Conservation (phyloP, 2,888 invertebrate species). For the Drosophila imparisetae region DNA sequence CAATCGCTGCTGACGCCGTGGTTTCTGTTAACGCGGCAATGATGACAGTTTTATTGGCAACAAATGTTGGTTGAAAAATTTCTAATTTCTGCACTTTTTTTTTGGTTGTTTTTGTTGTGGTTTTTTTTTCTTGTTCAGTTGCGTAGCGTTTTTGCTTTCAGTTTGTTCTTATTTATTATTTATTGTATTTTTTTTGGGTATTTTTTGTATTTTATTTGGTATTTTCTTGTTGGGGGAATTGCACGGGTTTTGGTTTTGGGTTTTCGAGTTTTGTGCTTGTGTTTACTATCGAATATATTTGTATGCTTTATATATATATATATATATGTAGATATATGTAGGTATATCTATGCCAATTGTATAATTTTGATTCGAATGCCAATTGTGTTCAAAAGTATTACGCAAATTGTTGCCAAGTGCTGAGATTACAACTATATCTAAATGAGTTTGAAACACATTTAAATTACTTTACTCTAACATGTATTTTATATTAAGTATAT, state of each 20-base stretch:
- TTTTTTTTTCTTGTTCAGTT: constrained; percentile 21
- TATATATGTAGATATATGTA: neutral
- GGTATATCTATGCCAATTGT: constrained; percentile 59
- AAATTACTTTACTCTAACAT: constrained; percentile 32
- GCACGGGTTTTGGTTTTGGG: constrained; percentile 66
- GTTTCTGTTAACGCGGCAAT: constrained; percentile 82
- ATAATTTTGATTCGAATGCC: constrained; percentile 53
- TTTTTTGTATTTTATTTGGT: constrained; percentile 46
- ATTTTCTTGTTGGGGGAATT: constrained; percentile 68
- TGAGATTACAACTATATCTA: constrained; percentile 16
- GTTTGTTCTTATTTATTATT: constrained; percentile 27
- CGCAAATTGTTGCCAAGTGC: constrained; percentile 71
- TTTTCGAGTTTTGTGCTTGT: constrained; percentile 49
- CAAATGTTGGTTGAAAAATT: constrained; percentile 74
- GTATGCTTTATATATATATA: constrained; percentile 24
- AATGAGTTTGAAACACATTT: constrained; percentile 32
- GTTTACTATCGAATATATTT: constrained; percentile 50
- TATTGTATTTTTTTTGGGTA: constrained; percentile 16
- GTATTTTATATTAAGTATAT: constrained; percentile 10
- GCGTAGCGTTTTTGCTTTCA: constrained; percentile 20
- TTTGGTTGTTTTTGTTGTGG: constrained; percentile 12
- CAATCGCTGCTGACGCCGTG: constrained; percentile 78
- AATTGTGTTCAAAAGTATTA: constrained; percentile 69
- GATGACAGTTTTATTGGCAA: constrained; percentile 80
- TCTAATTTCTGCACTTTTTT: constrained; percentile 55